phyloP scores from a whole-genome alignment of 2,888 invertebrate species.

The Eretmocerus hayati region DNA sequence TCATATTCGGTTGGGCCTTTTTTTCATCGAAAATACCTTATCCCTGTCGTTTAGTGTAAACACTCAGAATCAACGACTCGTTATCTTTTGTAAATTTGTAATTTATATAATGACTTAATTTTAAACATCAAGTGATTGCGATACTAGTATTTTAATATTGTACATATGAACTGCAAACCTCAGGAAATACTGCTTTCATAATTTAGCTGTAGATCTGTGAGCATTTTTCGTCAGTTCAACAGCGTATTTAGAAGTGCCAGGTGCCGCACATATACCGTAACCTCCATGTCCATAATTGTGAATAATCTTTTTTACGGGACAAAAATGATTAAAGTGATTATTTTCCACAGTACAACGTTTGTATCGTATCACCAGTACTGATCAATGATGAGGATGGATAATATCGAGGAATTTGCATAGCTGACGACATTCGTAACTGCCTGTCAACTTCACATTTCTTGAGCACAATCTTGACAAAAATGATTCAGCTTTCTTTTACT shows the following conservation, averaged over 20 bases:
- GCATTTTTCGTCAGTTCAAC: constrained; percentile 60
- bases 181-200: constrained; percentile 13
- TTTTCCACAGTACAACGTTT: constrained; percentile 6
- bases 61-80: too few relatives aligned
- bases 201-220: constrained; percentile 26
- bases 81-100: too few relatives aligned
- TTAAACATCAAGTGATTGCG: too few relatives aligned
- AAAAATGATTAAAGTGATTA: constrained; percentile 15
- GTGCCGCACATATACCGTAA: constrained; percentile 84
- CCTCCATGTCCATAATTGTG: constrained; percentile 96
- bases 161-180: constrained; percentile 12
- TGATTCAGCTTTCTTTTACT: too few relatives aligned
- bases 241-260: constrained; percentile 77
- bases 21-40: too few relatives aligned
- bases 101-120: constrained; percentile 7
- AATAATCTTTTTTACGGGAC: constrained; percentile 50
- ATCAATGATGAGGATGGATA: too few relatives aligned
- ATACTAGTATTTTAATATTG: constrained; percentile 6
- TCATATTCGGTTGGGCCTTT: too few relatives aligned
- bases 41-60: too few relatives aligned
- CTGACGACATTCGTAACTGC: too few relatives aligned
- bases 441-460: too few relatives aligned
- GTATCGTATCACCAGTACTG: neutral
- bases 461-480: too few relatives aligned
- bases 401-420: too few relatives aligned